Conservation (phyloP, 2,888 invertebrate genomes). For the Drosophila tanythrix region DNA sequence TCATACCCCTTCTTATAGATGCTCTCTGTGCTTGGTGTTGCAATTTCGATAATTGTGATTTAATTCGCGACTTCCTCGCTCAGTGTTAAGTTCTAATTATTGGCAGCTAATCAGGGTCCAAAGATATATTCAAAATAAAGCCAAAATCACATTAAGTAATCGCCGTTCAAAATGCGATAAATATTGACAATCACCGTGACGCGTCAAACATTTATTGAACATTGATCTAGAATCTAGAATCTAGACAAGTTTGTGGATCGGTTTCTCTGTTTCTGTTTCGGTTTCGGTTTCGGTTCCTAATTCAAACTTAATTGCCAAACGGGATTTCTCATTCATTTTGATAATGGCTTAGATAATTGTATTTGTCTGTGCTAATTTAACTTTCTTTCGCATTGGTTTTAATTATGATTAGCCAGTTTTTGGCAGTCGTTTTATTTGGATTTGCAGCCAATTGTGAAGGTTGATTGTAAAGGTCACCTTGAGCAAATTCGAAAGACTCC, state of each 20-base stretch:
- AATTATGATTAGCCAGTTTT: slow-evolving; percentile 11
- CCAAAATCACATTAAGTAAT: slow-evolving; percentile 9
- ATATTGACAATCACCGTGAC: slow-evolving; percentile 44
- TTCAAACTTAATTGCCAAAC: slow-evolving; percentile 14
- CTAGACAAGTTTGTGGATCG: not conserved
- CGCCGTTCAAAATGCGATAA: slow-evolving; percentile 17
- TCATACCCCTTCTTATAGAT: not conserved
- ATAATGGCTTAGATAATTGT: slow-evolving; percentile 5
- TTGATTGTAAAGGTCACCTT: slow-evolving; percentile 25
- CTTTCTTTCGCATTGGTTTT: slow-evolving; percentile 39
- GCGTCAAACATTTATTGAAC: slow-evolving; percentile 15
- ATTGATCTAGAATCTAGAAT: slow-evolving; percentile 3
- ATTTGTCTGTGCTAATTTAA: slow-evolving; percentile 5
- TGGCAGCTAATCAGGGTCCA: slow-evolving; percentile 29
- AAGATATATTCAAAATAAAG: slow-evolving; percentile 7
- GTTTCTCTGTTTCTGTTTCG: slow-evolving; percentile 9
- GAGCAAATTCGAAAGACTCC: not conserved
- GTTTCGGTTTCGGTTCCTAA: slow-evolving; percentile 5
- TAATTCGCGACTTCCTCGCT: not conserved
- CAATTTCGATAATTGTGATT: not conserved
- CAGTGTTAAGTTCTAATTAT: not conserved
- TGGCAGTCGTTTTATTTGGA: not conserved
- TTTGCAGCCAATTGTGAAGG: slow-evolving; percentile 17
- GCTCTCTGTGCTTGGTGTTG: not conserved
- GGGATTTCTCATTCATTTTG: slow-evolving; percentile 12